Conservation (phyloP, 1,140 invertebrate genomes). For the Ceratosolen fusciceps region DNA sequence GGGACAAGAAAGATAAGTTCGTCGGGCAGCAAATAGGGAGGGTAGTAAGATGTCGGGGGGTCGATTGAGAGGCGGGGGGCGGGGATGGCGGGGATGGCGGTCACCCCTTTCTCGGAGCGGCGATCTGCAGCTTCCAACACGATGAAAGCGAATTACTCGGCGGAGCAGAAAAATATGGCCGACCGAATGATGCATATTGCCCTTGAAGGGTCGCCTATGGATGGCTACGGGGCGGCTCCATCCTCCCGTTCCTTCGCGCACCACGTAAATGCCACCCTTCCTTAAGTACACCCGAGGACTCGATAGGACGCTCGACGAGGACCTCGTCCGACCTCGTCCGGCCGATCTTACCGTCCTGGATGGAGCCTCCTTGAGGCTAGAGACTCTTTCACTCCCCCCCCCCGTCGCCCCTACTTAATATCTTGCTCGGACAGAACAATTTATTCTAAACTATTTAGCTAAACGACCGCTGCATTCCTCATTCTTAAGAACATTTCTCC, state of each 20-base stretch:
- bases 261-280: not conserved
- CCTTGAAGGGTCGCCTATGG: conserved; percentile 45
- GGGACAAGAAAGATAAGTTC: conserved; percentile 72
- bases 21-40: conserved; percentile 62
- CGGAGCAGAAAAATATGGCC: conserved; percentile 67
- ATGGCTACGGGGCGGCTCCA: not conserved
- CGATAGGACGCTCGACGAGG: conserved; percentile 22
- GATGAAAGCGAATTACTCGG: conserved; percentile 69
- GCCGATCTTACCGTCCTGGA: conserved; percentile 30
- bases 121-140: conserved; percentile 53
- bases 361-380: conserved; percentile 31
- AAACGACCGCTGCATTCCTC: too few species aligned
- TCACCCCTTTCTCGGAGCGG: conserved; percentile 53
- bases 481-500: too few species aligned
- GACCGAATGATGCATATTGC: conserved; percentile 60
- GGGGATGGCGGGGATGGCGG: conserved; percentile 53
- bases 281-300: conserved; percentile 20
- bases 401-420: conserved; percentile 30
- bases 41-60: conserved; percentile 67
- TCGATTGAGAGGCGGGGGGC: too few species aligned
- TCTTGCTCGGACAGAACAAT: not conserved
- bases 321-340: not conserved
- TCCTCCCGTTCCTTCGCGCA: not conserved
- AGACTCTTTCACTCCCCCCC: too few species aligned
- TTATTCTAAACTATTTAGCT: too few species aligned